Evolutionary conservation across 2,888 invertebrate genomes (phyloP).

Genomic region (Ectemnius lituratus): DNA sequence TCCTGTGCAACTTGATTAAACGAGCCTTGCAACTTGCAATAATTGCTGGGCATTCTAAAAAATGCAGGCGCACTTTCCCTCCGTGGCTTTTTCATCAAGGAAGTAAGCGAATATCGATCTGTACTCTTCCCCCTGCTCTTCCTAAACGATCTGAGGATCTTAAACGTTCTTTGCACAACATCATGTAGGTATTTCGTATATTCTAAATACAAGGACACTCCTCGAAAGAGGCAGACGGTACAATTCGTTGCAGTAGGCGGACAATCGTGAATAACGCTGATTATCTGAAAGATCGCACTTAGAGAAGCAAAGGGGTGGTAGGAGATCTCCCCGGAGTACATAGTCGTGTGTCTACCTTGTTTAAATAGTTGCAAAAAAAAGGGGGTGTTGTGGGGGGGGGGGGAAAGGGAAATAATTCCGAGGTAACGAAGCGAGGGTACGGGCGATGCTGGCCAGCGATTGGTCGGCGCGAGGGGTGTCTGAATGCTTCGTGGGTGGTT

Average conservation of each 20-base stretch:
- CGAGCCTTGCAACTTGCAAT: constrained; percentile 33
- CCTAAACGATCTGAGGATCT: too few species aligned
- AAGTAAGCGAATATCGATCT: not conserved
- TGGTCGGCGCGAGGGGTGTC: constrained; percentile 51
- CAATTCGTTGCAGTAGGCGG: not conserved
- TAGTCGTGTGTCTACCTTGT: not conserved
- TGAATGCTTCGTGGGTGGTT: constrained; percentile 64
- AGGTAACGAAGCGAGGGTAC: constrained; percentile 32
- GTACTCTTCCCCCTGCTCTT: too few species aligned
- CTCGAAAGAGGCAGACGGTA: not conserved
- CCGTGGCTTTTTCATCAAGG: not conserved
- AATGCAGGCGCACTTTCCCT: constrained; percentile 15
- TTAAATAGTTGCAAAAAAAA: constrained; percentile 23
- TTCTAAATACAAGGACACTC: too few species aligned
- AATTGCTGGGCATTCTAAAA: constrained; percentile 29
- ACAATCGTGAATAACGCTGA: not conserved
- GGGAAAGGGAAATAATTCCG: constrained; percentile 22
- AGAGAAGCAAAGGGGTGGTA: too few species aligned
- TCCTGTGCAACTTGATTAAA: constrained; percentile 16
- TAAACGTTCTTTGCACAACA: too few species aligned
- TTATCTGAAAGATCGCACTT: not conserved
- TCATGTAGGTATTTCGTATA: too few species aligned
- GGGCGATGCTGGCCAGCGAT: constrained; percentile 35
- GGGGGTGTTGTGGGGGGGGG: not conserved
- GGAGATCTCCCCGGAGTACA: too few species aligned